Conservation (phyloP, 2,888 invertebrate genomes). For the Adelphocoris suturalis region DNA sequence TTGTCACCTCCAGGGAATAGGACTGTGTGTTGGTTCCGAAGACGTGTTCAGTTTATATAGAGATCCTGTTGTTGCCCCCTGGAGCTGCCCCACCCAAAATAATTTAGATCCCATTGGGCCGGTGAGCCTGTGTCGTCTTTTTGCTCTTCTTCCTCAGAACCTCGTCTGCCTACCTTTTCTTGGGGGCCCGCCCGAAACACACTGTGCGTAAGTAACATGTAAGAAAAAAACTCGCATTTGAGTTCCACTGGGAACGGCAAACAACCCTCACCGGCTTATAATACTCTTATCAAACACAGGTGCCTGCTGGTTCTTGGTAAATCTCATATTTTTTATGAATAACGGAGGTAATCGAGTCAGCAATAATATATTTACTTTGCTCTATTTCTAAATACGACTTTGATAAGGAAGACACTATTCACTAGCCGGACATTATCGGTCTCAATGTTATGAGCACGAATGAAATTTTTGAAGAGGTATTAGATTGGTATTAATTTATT, state of each 20-base stretch:
- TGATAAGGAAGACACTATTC: too few relatives aligned
- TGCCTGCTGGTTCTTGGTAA: background rate
- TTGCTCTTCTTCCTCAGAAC: conserved; percentile 46
- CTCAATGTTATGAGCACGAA: too few relatives aligned
- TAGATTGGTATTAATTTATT: too few relatives aligned
- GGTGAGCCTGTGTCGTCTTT: conserved; percentile 46
- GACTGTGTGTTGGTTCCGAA: conserved; percentile 50
- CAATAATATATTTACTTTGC: too few relatives aligned
- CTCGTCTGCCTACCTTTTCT: background rate
- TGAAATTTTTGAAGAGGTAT: too few relatives aligned
- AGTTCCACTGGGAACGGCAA: background rate
- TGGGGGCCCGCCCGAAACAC: background rate
- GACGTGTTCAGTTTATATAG: conserved; percentile 61
- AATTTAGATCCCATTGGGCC: conserved; percentile 52
- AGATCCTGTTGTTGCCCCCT: background rate
- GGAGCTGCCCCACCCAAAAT: conserved; percentile 59
- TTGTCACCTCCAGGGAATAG: conserved; percentile 62
- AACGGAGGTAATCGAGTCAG: too few relatives aligned
- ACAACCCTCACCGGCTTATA: background rate
- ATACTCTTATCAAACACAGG: background rate
- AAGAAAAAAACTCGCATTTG: background rate
- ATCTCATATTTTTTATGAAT: too few relatives aligned
- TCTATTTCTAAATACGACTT: too few relatives aligned
- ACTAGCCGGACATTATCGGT: too few relatives aligned
- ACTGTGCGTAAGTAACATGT: background rate